A percentile compares a stretch with the other conserved stretches of the same genome.
These are phyloP conservation scores for Ostrea edulis DNA, from an alignment of 1,140 invertebrate species.

Conservation along the genomic window DNA sequence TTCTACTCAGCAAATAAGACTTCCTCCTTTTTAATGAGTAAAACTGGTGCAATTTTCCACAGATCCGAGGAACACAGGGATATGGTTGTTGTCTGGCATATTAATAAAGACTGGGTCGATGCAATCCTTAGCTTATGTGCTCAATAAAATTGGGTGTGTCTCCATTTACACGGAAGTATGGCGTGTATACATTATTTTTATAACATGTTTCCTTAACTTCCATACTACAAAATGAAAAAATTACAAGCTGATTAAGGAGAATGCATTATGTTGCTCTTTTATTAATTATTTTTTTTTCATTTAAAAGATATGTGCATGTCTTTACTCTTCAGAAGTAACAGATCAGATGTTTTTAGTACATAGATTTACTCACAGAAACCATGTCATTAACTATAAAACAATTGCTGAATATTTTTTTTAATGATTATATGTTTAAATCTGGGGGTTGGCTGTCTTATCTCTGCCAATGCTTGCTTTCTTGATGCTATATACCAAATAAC, in stretches of 20 bases:
- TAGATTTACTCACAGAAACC: too few species aligned
- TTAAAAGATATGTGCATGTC: not conserved
- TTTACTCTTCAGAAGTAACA: too few species aligned
- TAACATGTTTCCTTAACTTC: not conserved
- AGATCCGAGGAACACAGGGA: not conserved
- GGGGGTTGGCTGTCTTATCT: too few species aligned
- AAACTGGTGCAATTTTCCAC: not conserved
- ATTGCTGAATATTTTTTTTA: too few species aligned
- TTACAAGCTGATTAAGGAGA: not conserved
- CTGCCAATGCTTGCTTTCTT: too few species aligned
- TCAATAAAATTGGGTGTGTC: constrained; percentile 21
- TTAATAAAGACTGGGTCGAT: constrained; percentile 1
- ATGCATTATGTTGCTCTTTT: not conserved
- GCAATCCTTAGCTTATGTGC: constrained; percentile 16
- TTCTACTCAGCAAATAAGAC: not conserved
- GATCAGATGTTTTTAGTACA: too few species aligned
- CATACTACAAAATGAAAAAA: not conserved
- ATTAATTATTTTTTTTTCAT: not conserved
- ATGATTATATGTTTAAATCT: too few species aligned
- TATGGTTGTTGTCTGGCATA: not conserved
- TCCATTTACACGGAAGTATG: constrained; percentile 5
- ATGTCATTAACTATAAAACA: too few species aligned
- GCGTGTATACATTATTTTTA: not conserved
- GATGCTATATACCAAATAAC: too few species aligned
- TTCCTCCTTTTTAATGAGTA: not conserved